These are phyloP conservation scores for Autographa gamma DNA, from an alignment of 2,888 invertebrate genomes.

Conservation along the genomic window DNA sequence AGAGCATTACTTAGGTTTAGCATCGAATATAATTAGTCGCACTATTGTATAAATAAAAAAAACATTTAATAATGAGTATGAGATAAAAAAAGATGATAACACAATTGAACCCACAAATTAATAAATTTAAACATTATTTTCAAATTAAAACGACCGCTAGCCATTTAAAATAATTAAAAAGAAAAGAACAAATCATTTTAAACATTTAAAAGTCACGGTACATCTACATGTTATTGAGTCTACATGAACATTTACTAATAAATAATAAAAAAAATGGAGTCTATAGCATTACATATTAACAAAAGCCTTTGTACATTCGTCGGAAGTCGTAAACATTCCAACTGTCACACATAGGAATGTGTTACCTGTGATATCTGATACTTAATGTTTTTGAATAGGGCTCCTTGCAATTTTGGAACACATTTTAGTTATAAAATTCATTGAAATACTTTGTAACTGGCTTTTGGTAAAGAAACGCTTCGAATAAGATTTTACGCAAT, in stretches of 20 bases:
- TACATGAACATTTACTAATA: no score
- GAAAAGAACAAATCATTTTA: background rate
- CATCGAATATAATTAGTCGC: background rate
- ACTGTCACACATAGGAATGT: background rate
- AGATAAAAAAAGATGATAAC: no score
- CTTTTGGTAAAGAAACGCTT: background rate
- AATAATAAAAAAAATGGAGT: background rate
- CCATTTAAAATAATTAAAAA: background rate
- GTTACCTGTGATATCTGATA: background rate
- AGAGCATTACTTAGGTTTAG: no score
- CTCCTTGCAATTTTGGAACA: background rate
- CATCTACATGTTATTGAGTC: no score
- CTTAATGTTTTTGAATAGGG: background rate
- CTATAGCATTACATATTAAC: background rate
- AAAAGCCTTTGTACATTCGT: background rate
- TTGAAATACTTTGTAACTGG: no score
- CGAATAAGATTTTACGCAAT: no score
- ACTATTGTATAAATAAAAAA: no score
- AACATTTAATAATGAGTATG: no score
- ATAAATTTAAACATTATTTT: no score
- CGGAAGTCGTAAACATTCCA: conserved; percentile 1
- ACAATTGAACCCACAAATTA: no score
- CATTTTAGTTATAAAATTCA: background rate
- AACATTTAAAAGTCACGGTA: no score
- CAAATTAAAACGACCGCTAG: no score